phyloP scores from a whole-genome alignment of 1,140 invertebrate genomes.

The Pogonomyrmex barbatus region DNA sequence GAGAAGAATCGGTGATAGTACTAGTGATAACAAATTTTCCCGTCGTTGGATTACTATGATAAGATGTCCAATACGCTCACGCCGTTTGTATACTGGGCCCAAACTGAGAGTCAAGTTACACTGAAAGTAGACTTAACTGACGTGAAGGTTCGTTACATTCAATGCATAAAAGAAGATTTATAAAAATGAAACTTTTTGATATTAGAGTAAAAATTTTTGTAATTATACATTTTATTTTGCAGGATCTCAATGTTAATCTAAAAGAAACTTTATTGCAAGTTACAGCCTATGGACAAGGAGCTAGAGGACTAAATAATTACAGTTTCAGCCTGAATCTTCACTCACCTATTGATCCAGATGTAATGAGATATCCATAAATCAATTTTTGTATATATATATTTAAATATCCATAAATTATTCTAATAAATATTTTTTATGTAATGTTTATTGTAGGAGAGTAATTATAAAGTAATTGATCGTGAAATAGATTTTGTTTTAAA shows the following conservation, averaged over 20 bases:
- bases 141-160: slow-evolving; percentile 87
- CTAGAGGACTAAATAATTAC: slow-evolving; percentile 90
- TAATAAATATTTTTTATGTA: slow-evolving; percentile 21
- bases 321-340: slow-evolving; percentile 91
- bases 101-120: slow-evolving; percentile 91
- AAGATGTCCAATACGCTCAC: slow-evolving; percentile 86
- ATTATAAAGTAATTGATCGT: slow-evolving; percentile 89
- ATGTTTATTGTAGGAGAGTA: slow-evolving; percentile 83
- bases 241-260: slow-evolving; percentile 88
- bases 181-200: neutral
- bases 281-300: slow-evolving; percentile 89
- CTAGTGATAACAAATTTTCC: neutral
- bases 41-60: neutral
- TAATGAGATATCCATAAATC: slow-evolving; percentile 75
- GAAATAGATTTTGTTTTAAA: slow-evolving; percentile 92
- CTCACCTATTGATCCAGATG: slow-evolving; percentile 89
- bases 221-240: slow-evolving; percentile 57
- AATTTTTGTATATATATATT: slow-evolving; percentile 39
- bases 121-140: slow-evolving; percentile 95
- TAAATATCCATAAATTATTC: neutral
- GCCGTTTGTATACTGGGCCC: slow-evolving; percentile 97
- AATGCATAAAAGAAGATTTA: neutral
- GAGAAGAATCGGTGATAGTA: neutral
- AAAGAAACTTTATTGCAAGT: slow-evolving; percentile 88
- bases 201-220: neutral